Evolutionary conservation across 2,797 vertebrate genomes (phyloP).

Genomic region (Atherinosoma microstoma): DNA sequence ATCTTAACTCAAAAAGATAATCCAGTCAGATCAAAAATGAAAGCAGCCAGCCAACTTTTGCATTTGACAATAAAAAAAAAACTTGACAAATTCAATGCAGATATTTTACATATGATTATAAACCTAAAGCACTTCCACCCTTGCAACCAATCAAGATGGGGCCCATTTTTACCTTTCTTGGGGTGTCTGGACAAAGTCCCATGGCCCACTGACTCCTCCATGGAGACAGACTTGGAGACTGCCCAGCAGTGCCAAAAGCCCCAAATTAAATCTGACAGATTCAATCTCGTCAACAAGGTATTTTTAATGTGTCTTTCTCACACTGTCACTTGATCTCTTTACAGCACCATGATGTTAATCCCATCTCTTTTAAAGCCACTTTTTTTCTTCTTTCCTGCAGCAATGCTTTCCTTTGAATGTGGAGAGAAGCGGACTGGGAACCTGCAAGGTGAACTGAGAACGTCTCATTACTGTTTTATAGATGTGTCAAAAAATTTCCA

Average conservation of each 20-base stretch:
- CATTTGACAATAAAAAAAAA: slow-evolving; percentile 31
- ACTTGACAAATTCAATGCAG: slow-evolving; percentile 8
- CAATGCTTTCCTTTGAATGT: slow-evolving; percentile 28
- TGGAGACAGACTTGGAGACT: slow-evolving; percentile 77
- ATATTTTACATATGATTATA: slow-evolving; percentile 56
- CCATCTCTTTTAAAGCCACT: slow-evolving; percentile 47
- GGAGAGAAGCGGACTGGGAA: slow-evolving; percentile 38
- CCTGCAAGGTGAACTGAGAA: slow-evolving; percentile 53
- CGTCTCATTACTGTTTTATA: slow-evolving; percentile 68
- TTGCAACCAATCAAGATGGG: slow-evolving; percentile 52
- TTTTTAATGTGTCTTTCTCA: slow-evolving; percentile 64
- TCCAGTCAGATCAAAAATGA: slow-evolving; percentile 22
- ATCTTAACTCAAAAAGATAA: slow-evolving; percentile 35
- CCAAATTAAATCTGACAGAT: slow-evolving; percentile 81
- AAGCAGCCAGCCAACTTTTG: slow-evolving; percentile 29
- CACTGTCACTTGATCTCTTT: slow-evolving; percentile 60
- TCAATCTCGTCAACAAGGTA: slow-evolving; percentile 71
- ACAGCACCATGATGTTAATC: slow-evolving; percentile 46
- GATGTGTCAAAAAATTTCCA: slow-evolving; percentile 77
- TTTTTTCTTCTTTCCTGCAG: slow-evolving; percentile 27
- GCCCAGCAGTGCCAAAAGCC: slow-evolving; percentile 72
- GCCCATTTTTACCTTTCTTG: slow-evolving; percentile 64
- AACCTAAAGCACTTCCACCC: slow-evolving; percentile 13
- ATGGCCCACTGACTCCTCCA: slow-evolving; percentile 78
- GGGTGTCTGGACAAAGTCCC: slow-evolving; percentile 78